Conservation (phyloP, 2,888 invertebrate genomes). For the Antheraea yamamai region DNA sequence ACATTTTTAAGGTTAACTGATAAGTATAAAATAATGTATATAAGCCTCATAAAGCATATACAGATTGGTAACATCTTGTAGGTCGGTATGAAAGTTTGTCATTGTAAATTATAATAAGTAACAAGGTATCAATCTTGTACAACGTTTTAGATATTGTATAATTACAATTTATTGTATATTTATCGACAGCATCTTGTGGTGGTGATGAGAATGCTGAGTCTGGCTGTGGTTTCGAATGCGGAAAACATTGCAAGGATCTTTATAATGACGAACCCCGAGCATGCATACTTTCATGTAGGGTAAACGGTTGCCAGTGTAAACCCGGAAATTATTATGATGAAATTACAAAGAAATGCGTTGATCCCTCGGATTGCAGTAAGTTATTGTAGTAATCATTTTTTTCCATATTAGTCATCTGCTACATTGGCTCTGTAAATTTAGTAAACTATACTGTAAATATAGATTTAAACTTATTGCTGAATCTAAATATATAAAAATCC, state of each 20-base stretch:
- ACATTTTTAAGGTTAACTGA: too few species aligned
- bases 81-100: too few species aligned
- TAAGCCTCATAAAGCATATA: too few species aligned
- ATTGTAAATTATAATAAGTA: too few species aligned
- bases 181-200: slow-evolving; percentile 31
- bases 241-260: slow-evolving; percentile 32
- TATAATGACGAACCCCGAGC: slow-evolving; percentile 6
- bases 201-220: slow-evolving; percentile 40
- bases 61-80: too few species aligned
- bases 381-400: not conserved
- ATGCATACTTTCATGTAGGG: slow-evolving; percentile 27
- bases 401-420: not conserved
- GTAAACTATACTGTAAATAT: not conserved
- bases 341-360: slow-evolving; percentile 29
- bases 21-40: too few species aligned
- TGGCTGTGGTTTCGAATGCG: slow-evolving; percentile 44
- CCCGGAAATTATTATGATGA: slow-evolving; percentile 25
- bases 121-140: too few species aligned
- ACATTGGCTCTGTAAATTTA: not conserved
- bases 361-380: slow-evolving; percentile 37
- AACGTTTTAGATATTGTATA: too few species aligned
- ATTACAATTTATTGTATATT: too few species aligned
- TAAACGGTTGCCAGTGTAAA: slow-evolving; percentile 25
- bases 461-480: not conserved
- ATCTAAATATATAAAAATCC: too few species aligned